Evolutionary conservation across 1,140 invertebrate species (phyloP), one percentile per base, ranked within the genome.

Genomic region (Bombus turneri): DNA sequence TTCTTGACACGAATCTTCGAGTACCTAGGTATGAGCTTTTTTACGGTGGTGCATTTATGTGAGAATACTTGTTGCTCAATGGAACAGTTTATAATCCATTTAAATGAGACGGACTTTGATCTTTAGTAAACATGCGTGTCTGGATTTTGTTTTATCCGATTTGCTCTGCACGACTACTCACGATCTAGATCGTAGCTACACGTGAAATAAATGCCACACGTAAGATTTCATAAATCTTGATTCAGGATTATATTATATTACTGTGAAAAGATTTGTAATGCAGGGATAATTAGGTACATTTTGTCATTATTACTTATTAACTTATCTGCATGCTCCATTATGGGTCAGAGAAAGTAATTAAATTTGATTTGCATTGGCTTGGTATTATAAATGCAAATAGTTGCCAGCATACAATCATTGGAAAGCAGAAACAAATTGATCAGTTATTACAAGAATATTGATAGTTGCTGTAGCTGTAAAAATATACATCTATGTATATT

Each of bases 61-160:
- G 53, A 31, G 31, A 83, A 62, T 86, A 86, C 84, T 86, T 81
- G 84, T 86, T 86, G 84, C 84, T 74, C 79, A 41, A 22, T 18
- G 12, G 68, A 53, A 71, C 43, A 28, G 1, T 37, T 31, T 73
- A 34, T 73, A 31, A 59, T 41, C 25, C 39, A 34, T 10, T 41
- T 73, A 62, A 71, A 81, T 73, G 18, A 39, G 3, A 43, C 34
- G 10, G 31, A 62, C n/a, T 34, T 47, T 34, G 34, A 41, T 68
- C n/a, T 37, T 59, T 25, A 13, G 57, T 22, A 25, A 53, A 53
- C 72, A 73, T 6, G 39, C n/a, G 31, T 25, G 28, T n/a, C 8
- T 8, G 15, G 15, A 34, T 34, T 25, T 47, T 43, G 41, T 25
- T 75, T 53, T 10, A 53, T 1, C 4, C 43, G 43, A 53, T 75